Conservation (phyloP, 2,797 vertebrate species). For the Malacoctenus gilli region DNA sequence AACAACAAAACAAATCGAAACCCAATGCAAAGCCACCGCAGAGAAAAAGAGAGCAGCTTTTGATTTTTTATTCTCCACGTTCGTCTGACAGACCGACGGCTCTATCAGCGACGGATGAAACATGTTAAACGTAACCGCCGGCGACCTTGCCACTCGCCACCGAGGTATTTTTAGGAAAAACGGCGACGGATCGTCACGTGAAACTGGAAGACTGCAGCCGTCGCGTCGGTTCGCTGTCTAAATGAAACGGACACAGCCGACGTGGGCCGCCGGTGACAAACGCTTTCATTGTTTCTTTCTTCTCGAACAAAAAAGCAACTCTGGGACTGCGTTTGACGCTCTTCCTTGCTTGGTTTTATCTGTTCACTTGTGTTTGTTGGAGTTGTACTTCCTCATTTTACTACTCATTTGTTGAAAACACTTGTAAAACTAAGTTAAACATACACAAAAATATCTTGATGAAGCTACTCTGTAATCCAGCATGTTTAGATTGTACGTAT, state of each 20-base stretch:
- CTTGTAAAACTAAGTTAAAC: too few species aligned
- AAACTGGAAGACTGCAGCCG: slow-evolving; percentile 21
- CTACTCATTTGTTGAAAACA: too few species aligned
- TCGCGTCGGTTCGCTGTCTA: background rate
- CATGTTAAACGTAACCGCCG: too few species aligned
- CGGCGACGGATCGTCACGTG: slow-evolving; percentile 23
- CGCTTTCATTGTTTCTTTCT: slow-evolving; percentile 5
- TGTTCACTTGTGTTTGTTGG: too few species aligned
- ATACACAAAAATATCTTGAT: too few species aligned
- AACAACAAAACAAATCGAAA: slow-evolving; percentile 1
- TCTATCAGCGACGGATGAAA: background rate
- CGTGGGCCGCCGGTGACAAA: background rate
- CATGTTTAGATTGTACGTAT: too few species aligned
- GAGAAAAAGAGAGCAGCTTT: background rate
- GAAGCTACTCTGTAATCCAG: too few species aligned
- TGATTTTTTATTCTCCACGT: slow-evolving; percentile 32
- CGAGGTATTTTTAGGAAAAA: slow-evolving; percentile 28
- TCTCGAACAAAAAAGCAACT: slow-evolving; percentile 3
- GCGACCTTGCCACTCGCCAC: slow-evolving; percentile 7
- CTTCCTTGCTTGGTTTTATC: too few species aligned
- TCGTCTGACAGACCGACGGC: slow-evolving; percentile 18
- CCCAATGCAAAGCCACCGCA: background rate
- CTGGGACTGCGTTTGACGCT: background rate
- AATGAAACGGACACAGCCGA: background rate
- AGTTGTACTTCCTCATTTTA: too few species aligned